A percentile compares a stretch with the other conserved stretches of the same genome.
These are phyloP conservation scores for Centropus unirufus DNA, from an alignment of 2,113 vertebrate species.

Conservation along the genomic window DNA sequence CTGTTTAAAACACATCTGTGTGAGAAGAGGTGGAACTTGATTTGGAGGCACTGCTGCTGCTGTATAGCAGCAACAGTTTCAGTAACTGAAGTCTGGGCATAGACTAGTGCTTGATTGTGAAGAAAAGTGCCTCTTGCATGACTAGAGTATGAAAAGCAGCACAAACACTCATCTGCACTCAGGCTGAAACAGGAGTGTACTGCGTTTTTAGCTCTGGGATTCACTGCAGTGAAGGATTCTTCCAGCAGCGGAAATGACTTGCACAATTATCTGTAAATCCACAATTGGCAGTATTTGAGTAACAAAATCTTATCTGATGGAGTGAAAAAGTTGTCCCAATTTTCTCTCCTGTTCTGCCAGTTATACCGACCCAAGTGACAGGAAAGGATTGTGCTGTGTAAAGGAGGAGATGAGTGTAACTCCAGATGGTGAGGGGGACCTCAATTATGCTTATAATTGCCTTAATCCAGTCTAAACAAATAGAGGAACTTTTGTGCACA, in stretches of 20 bases:
- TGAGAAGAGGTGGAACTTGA: neutral
- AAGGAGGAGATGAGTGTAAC: neutral
- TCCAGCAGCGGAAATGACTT: neutral
- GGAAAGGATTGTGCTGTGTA: neutral
- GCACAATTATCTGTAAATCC: neutral
- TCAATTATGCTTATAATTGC: neutral
- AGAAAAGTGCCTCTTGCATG: neutral
- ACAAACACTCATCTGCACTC: neutral
- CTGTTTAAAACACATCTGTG: neutral
- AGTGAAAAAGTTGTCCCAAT: neutral
- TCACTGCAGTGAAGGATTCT: neutral
- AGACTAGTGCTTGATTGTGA: neutral
- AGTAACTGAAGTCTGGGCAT: neutral
- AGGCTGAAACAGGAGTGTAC: neutral
- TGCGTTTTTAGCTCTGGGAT: neutral
- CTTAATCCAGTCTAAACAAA: neutral
- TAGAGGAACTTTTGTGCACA: neutral
- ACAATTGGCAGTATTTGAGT: neutral
- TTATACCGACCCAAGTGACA: neutral
- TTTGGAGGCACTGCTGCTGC: neutral
- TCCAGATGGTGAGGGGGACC: neutral
- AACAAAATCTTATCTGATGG: neutral
- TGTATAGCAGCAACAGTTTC: neutral
- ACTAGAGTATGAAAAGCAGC: neutral
- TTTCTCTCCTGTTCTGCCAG: neutral